Percentiles rank a stretch among this genome's conserved stretches.
Evolutionary conservation across 2,797 vertebrate genomes (phyloP).

Genomic region (Molossus molossus): DNA sequence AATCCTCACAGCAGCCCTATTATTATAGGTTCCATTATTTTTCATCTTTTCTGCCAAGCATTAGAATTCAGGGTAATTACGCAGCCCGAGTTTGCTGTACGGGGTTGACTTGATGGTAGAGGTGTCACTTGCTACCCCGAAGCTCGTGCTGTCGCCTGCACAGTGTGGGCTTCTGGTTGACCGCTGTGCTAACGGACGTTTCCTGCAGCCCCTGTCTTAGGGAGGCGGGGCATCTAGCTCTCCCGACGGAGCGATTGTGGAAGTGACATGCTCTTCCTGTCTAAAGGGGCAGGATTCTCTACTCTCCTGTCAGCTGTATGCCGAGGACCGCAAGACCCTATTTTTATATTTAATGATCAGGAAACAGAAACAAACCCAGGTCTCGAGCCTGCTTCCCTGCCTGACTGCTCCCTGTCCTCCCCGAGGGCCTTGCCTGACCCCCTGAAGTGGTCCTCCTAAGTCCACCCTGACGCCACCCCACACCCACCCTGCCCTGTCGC

Average conservation of each 20-base stretch:
- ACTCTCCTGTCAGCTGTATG: not conserved
- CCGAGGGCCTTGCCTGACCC: not conserved
- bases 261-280: not conserved
- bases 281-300: not conserved
- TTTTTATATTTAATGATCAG: not conserved
- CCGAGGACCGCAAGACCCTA: not conserved
- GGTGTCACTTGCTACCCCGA: not conserved
- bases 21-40: not conserved
- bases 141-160: not conserved
- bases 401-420: not conserved
- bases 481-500: not conserved
- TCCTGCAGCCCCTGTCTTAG: not conserved
- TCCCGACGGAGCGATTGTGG: not conserved
- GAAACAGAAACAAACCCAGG: not conserved
- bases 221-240: rapidly evolving
- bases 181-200: not conserved
- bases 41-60: not conserved
- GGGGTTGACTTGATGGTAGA: not conserved
- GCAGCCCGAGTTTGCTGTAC: not conserved
- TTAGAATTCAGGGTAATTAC: not conserved
- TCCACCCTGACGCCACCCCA: not conserved
- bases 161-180: not conserved
- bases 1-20: not conserved
- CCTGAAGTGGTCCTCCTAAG: not conserved
- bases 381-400: not conserved